A percentile compares a stretch with the other conserved stretches of the same genome.
These are phyloP conservation scores for Aricia agestis DNA, from an alignment of 1,140 invertebrate genomes.

Conservation along the genomic window DNA sequence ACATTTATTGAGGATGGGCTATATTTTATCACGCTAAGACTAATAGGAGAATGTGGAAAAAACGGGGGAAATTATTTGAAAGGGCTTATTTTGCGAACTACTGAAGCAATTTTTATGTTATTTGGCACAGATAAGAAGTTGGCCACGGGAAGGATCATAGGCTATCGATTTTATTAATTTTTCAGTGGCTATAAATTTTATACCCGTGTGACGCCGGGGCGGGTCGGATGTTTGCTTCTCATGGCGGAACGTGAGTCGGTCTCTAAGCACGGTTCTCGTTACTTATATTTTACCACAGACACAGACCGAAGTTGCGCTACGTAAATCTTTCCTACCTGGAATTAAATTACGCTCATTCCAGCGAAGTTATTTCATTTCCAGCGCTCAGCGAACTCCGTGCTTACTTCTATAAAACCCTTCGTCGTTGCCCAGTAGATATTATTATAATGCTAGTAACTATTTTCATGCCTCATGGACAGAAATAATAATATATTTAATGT, in stretches of 20 bases:
- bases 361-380: slow-evolving; percentile 11
- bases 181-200: no score
- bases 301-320: background rate
- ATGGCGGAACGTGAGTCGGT: background rate
- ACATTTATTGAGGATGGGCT: no score
- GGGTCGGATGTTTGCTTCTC: no score
- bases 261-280: background rate
- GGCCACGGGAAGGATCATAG: no score
- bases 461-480: background rate
- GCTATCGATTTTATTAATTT: no score
- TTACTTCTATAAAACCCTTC: background rate
- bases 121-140: no score
- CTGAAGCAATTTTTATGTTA: no score
- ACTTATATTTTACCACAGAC: background rate
- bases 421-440: background rate
- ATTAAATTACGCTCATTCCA: slow-evolving; percentile 1
- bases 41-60: no score
- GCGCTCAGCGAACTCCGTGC: background rate
- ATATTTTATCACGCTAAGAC: no score
- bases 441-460: background rate
- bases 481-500: background rate
- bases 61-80: no score
- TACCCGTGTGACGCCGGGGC: no score
- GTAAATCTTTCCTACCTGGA: background rate
- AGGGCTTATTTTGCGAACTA: no score